Evolutionary conservation across 1,140 invertebrate species (phyloP), one percentile per base, ranked within the genome.

Genomic region (Nebria ingens): DNA sequence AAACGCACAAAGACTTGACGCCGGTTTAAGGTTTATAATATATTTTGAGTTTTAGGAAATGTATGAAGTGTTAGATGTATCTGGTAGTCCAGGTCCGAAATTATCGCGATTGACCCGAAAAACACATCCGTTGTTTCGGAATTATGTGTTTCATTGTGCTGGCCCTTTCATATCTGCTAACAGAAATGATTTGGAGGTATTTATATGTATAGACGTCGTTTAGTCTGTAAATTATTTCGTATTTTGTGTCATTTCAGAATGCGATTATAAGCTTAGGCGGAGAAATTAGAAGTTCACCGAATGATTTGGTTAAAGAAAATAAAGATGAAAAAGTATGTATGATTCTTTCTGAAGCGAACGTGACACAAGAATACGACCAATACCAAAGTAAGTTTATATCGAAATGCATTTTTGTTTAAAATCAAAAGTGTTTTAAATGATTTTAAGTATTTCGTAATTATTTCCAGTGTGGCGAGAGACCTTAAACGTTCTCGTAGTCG

Each of bases 11-110:
- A n/a, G n/a, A n/a, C n/a, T n/a, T n/a, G n/a, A n/a, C n/a, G n/a
- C n/a, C n/a, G n/a, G n/a, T n/a, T n/a, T n/a, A n/a, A n/a, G n/a
- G n/a, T n/a, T n/a, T n/a, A n/a, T n/a, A n/a, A n/a, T n/a, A n/a
- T n/a, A n/a, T n/a, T n/a, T n/a, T n/a, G n/a, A n/a, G 40, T 45
- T 60, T 56, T 34, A 69, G 68, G 64, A 65, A 55, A 57, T 58
- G 19, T 70, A 60, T 58, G 68, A 70, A 63, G 67, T 61, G 3
- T 55, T 66, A 23, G 67, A 69, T 55, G 56, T 58, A 17, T 54
- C 61, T 6, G 67, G 67, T 45, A 20, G 52, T 6, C 56, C 62
- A 19, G 67, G 68, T 25, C 68, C 68, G 21, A 57, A 59, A 58
- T 56, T 53, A 17, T 62, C 68, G 12, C 54, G 68, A 20, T 50